These are phyloP conservation scores for Agonopterix arenella DNA, from an alignment of 2,888 invertebrate genomes.

Conservation along the genomic window DNA sequence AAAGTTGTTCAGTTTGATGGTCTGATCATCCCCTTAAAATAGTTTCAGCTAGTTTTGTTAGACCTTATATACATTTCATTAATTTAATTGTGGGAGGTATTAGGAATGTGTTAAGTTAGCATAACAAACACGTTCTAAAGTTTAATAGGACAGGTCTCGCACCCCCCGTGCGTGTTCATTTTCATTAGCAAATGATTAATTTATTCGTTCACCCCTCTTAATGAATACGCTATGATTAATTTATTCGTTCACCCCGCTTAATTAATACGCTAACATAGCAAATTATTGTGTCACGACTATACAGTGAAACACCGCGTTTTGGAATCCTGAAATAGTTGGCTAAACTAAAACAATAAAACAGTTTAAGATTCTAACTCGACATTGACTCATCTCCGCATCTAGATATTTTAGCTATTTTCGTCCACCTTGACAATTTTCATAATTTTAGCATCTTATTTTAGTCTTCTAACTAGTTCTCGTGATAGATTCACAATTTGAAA, in stretches of 20 bases:
- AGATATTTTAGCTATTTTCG: conserved; percentile 34
- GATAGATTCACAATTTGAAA: not conserved
- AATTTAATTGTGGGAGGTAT: too few relatives aligned
- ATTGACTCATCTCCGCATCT: conserved; percentile 38
- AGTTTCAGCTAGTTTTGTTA: too few relatives aligned
- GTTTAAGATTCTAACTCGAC: conserved; percentile 24
- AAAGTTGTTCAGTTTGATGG: too few relatives aligned
- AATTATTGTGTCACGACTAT: not conserved
- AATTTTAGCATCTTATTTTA: conserved; percentile 22
- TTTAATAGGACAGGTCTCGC: conserved; percentile 22
- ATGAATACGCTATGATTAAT: conserved; percentile 4
- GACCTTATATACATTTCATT: too few relatives aligned
- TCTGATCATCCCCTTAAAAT: too few relatives aligned
- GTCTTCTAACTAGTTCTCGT: not conserved
- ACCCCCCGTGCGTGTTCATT: conserved; percentile 32
- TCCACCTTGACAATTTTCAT: conserved; percentile 33
- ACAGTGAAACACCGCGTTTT: not conserved
- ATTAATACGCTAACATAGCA: conserved; percentile 3
- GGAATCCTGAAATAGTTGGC: conserved; percentile 2
- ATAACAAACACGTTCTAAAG: conserved; percentile 18
- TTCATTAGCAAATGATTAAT: conserved; percentile 35
- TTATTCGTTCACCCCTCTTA: conserved; percentile 14
- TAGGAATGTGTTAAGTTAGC: too few relatives aligned
- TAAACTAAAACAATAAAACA: conserved; percentile 27
- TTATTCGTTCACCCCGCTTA: conserved; percentile 15